phyloP scores from a whole-genome alignment of 2,113 vertebrate species.

The Aldabrachelys gigantea region DNA sequence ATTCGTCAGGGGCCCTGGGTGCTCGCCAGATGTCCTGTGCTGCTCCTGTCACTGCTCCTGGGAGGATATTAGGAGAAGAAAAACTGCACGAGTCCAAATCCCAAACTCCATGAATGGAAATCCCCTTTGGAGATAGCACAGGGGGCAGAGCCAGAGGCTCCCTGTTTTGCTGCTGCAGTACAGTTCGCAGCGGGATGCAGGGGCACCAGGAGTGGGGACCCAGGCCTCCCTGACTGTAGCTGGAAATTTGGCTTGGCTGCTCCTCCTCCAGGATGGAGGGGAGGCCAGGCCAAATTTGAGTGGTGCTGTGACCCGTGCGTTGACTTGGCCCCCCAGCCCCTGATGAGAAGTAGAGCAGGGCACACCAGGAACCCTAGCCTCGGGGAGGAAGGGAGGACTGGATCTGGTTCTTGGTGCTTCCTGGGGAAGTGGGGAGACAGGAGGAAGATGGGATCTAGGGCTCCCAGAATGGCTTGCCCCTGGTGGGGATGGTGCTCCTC shows the following conservation, averaged over 20 bases:
- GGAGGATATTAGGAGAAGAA: rapidly evolving
- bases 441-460: neutral
- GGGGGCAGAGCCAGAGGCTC: neutral
- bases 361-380: too few species aligned
- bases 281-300: too few species aligned
- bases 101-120: rapidly evolving
- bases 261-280: neutral
- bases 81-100: neutral
- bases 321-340: too few species aligned
- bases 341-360: neutral
- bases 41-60: neutral
- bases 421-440: too few species aligned
- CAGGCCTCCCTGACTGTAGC: neutral
- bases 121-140: neutral
- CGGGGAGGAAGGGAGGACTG: too few species aligned
- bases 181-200: neutral
- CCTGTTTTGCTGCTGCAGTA: too few species aligned
- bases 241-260: neutral
- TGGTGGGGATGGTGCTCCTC: neutral
- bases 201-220: too few species aligned
- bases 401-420: too few species aligned
- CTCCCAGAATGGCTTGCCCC: neutral
- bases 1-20: rapidly evolving
- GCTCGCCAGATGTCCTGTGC: neutral
- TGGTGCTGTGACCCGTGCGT: neutral